phyloP scores from a whole-genome alignment of 2,113 vertebrate species.

The Mungos mungo region DNA sequence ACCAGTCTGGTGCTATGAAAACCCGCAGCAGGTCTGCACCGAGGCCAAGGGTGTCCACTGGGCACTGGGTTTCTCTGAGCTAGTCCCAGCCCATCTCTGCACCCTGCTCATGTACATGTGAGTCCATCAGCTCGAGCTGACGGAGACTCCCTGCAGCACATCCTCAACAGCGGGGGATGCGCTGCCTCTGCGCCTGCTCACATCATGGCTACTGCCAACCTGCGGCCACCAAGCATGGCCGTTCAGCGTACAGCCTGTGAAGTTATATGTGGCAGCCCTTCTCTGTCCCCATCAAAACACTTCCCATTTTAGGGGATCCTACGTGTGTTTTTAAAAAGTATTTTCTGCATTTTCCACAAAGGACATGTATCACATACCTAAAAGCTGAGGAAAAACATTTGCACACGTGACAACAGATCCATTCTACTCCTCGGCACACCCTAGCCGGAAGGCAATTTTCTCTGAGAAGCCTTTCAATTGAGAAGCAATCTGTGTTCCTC shows the following conservation, averaged over 20 bases:
- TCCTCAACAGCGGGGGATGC: slow-evolving; percentile 13
- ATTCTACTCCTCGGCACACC: background rate
- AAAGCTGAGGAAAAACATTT: background rate
- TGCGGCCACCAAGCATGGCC: background rate
- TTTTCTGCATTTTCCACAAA: background rate
- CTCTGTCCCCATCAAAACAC: background rate
- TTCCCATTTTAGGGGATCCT: background rate
- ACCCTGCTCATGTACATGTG: background rate
- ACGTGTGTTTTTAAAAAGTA: background rate
- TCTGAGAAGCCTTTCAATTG: background rate
- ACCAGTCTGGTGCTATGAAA: background rate
- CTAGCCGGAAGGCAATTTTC: background rate
- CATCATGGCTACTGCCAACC: background rate
- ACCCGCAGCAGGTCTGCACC: background rate
- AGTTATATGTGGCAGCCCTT: background rate
- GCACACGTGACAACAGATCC: background rate
- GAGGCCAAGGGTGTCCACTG: background rate
- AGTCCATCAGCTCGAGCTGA: background rate
- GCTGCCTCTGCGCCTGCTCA: background rate
- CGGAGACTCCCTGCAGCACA: background rate
- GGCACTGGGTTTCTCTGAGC: background rate
- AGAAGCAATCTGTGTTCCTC: background rate
- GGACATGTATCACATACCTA: background rate
- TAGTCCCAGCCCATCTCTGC: background rate
- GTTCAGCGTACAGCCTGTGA: background rate